Base-by-base conservation (phyloP, 2,888 invertebrate species). In the Kryphioiulus occultus region DNA sequence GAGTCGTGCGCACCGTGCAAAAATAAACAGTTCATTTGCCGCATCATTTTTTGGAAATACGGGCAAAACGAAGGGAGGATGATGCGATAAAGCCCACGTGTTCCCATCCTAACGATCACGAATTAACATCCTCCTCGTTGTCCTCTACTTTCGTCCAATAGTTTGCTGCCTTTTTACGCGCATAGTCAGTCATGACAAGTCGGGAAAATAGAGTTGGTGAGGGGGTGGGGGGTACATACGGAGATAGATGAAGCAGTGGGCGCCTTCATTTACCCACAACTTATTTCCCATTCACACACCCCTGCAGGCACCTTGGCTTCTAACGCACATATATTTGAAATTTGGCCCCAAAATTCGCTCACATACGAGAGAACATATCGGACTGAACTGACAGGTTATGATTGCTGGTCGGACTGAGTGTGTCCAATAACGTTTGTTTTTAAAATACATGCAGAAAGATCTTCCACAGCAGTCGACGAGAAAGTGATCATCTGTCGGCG, bases 71-170 rank as follows among this genome's bases (percentile, higher is more conserved):
- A n/a, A 5, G n/a, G n/a, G 59, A 7, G 35, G 59, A 59, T n/a
- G 59, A 59, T 59, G 59, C 19, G n/a, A 19, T 3, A n/a, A 59
- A 59, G 22, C 59, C 59, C 59, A 59, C 59, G 59, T 59, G 59
- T 59, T 59, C 22, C 59, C n/a, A 59, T 59, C 59, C 59, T 59
- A n/a, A 59, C 59, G n/a, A 59, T 59, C 59, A 1, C 59, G 59
- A 59, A 59, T 59, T 59, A 59, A n/a, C 59, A 59, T 59, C 59
- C 59, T 59, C 59, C n/a, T 59, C 59, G 59, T 59, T 59, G 59
- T 59, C 59, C 59, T 59, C 59, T n/a, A 59, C 59, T 59, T 59
- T 59, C 59, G 59, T 59, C 59, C 59, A 59, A 59, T 59, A 59
- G 59, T 59, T 59, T 59, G 59, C 59, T n/a, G 59, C 59, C 59